Conservation (phyloP, 2,797 vertebrate genomes). For the Clarias laeviceps region DNA sequence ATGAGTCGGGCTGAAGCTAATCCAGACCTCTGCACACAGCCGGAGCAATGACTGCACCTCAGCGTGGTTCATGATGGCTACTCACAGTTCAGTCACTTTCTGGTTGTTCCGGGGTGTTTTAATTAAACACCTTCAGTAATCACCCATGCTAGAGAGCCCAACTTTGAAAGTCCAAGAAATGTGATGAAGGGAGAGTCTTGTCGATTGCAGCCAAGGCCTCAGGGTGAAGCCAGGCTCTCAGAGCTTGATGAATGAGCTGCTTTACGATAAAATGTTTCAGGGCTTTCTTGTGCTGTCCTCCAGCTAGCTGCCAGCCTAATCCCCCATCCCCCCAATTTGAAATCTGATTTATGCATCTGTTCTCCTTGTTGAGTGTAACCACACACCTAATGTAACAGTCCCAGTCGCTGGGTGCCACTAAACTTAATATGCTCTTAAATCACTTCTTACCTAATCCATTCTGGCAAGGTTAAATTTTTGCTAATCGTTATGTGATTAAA, state of each 20-base stretch:
- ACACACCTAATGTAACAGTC: slow-evolving; percentile 69
- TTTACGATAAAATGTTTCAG: slow-evolving; percentile 54
- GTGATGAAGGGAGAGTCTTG: slow-evolving; percentile 48
- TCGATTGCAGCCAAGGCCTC: slow-evolving; percentile 46
- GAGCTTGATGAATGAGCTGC: slow-evolving; percentile 65
- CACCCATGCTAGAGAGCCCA: slow-evolving; percentile 37
- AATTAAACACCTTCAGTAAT: slow-evolving; percentile 58
- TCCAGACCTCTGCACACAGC: slow-evolving; percentile 48
- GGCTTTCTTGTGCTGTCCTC: slow-evolving; percentile 56
- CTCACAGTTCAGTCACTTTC: slow-evolving; percentile 49
- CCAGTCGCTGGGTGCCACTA: slow-evolving; percentile 41
- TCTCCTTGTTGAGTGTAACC: slow-evolving; percentile 62
- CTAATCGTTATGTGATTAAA: slow-evolving; percentile 58
- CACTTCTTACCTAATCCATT: slow-evolving; percentile 49
- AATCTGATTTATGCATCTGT: slow-evolving; percentile 72
- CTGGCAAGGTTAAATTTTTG: slow-evolving; percentile 53
- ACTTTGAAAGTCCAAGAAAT: slow-evolving; percentile 47
- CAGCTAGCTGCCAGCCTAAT: slow-evolving; percentile 66
- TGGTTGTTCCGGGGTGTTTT: slow-evolving; percentile 51
- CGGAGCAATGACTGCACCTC: slow-evolving; percentile 35
- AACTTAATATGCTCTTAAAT: slow-evolving; percentile 38
- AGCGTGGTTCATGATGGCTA: slow-evolving; percentile 49
- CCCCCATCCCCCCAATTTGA: slow-evolving; percentile 60
- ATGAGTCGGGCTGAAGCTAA: slow-evolving; percentile 46
- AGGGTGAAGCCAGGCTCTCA: slow-evolving; percentile 57